Evolutionary conservation across 2,888 invertebrate species (phyloP).

Genomic region (Drosophila rellima): DNA sequence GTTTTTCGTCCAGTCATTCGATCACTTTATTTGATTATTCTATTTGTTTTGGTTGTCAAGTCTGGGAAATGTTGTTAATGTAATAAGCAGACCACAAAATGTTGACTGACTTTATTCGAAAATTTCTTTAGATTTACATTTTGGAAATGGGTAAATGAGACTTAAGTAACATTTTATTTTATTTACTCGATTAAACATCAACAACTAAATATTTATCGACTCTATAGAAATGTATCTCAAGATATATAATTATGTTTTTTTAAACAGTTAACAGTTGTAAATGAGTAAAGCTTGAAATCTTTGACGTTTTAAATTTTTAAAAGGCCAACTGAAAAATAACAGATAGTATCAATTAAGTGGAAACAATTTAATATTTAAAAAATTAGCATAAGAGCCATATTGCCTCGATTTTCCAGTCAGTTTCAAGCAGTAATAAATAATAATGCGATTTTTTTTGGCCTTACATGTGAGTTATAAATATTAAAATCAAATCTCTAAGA

Average conservation of each 20-base stretch:
- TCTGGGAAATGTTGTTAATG: neutral
- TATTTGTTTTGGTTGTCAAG: slow-evolving; percentile 1
- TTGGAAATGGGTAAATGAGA: neutral
- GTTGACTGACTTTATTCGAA: neutral
- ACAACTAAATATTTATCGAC: too few relatives aligned
- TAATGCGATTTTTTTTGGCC: slow-evolving; percentile 24
- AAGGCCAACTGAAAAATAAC: neutral
- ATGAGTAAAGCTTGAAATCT: too few relatives aligned
- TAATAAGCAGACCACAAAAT: neutral
- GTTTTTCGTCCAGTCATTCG: slow-evolving; percentile 4
- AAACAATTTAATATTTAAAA: neutral
- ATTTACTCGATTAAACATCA: too few relatives aligned
- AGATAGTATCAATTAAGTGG: neutral
- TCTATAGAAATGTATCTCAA: too few relatives aligned
- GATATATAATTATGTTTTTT: too few relatives aligned
- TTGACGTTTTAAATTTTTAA: neutral
- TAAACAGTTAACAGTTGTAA: too few relatives aligned
- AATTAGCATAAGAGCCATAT: slow-evolving; percentile 6
- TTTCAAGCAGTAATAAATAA: slow-evolving; percentile 20
- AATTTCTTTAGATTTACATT: neutral
- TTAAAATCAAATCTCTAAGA: slow-evolving; percentile 21
- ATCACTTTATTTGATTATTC: slow-evolving; percentile 9
- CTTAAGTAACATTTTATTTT: too few relatives aligned
- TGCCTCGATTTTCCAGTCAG: slow-evolving; percentile 31
- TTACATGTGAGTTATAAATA: slow-evolving; percentile 33